Base-by-base conservation (phyloP, 2,797 vertebrate genomes). In the Paratrypauchen microcephalus region DNA sequence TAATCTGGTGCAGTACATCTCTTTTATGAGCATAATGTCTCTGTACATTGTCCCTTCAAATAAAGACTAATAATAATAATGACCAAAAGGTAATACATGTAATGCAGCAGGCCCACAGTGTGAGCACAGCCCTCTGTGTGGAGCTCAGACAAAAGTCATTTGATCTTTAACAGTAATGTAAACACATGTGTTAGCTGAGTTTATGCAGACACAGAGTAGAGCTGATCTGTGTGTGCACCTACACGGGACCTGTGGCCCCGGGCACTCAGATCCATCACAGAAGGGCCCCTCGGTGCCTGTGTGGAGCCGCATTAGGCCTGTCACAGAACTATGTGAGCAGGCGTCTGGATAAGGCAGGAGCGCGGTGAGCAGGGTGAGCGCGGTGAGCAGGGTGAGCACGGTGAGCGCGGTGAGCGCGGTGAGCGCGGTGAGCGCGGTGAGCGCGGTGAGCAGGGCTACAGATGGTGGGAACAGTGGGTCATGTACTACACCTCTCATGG, bases 131-230 rank as follows among this genome's bases (percentile, higher is more conserved):
- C 18, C 48, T 5, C 16, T 5, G 24, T 19, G 48, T 52, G n/a
- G 19, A 2, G 30, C 18, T 2, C 16, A 36, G 39, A 24, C 5
- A 41, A 21, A 62, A 21, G 32, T 1, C 21, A n/a, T 36, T 23
- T 24, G 18, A 45, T 23, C 5, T 23, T 63, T 6, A 41, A 39
- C 39, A 45, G 21, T 45, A 7, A 26, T 23, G 15, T 63, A 24
- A 63, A 45, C 60, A 45, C 60, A 45, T 41, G 36, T 63, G 36
- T 41, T 39, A 45, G 39, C 21, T 45, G 39, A 45, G 60, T 63
- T 45, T 63, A 24, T 39, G 45, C 32, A 41, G 19, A 62, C 60
- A 7, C 36, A 24, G 39, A 63, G 60, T n/a, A 63, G 60, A 6
- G 2, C 57, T 32, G 57, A 9, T 19, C 28, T 19, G 16, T 18